Base-by-base conservation (phyloP, 2,888 invertebrate species). In the Noctua pronuba region DNA sequence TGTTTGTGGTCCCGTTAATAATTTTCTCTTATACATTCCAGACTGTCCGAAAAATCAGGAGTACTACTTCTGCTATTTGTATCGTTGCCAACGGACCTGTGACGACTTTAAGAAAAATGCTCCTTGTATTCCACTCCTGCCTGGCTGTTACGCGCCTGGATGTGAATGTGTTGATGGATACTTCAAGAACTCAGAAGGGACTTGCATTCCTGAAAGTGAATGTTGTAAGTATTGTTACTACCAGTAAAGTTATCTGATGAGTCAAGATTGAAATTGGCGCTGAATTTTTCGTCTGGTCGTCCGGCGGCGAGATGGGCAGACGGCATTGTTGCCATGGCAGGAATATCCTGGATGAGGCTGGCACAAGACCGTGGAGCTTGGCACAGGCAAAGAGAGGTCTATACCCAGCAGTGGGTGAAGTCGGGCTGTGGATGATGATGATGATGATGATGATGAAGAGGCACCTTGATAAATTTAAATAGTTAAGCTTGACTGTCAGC, bases 101-200 rank as follows among this genome's bases (percentile, higher is more conserved):
- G 44, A 11, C 7, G 44, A 75, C 0, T 18, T 74, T 7, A 75
- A 75, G 16, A 18, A 28, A 18, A 35, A 58, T 0, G 1, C 28
- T 1, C 58, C 35, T 46, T 74, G 58, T 18, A 21, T 74, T n/a
- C 44, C 58, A 6, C n/a, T 74, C 11, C 10, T 1, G 7, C 58
- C 58, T 18, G 75, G 75, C 24, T 75, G 75, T 21, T 11, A 46
- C 35, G 18, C 1, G 18, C 75, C 75, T 18, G 28, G 58, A 1
- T 75, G 75, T 75, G 75, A 38, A 74, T 75, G 75, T 38, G 13
- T 74, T 7, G 28, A 58, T 1, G 75, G 75, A 35, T 58, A 58
- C 44, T 75, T 44, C 2, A 75, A 74, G n/a, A 44, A 74, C 58
- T 31, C n/a, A 5, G 31, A 58, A 58, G 75, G 55, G 21, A 35